A percentile compares a stretch with the other conserved stretches of the same genome.
Conservation (phyloP, 2,888 invertebrate species). For the Brachyopa scutellaris region DNA sequence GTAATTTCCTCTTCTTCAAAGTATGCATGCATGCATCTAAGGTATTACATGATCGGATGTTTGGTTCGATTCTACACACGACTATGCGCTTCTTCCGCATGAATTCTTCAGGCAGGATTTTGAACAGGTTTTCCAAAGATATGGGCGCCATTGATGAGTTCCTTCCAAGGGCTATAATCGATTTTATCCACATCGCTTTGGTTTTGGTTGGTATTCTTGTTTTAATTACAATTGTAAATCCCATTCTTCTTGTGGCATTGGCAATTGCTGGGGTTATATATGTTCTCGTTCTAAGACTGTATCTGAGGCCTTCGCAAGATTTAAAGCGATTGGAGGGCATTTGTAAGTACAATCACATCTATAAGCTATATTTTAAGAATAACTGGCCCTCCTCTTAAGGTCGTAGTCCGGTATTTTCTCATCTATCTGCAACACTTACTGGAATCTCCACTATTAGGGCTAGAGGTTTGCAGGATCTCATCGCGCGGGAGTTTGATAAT, state of each 20-base stretch:
- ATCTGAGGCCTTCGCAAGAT: constrained; percentile 88
- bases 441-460: constrained; percentile 95
- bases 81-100: constrained; percentile 93
- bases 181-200: constrained; percentile 82
- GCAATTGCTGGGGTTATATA: constrained; percentile 86
- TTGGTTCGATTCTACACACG: constrained; percentile 88
- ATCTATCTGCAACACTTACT: constrained; percentile 92
- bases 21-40: constrained; percentile 89
- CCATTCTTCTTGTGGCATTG: constrained; percentile 86
- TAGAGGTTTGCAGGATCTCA: constrained; percentile 87
- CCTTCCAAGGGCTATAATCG: constrained; percentile 83
- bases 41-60: constrained; percentile 92
- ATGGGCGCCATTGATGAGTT: constrained; percentile 85
- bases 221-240: constrained; percentile 88
- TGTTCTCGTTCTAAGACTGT: constrained; percentile 85
- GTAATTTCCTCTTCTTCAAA: constrained; percentile 88
- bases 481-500: constrained; percentile 89
- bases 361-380: not conserved
- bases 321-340: constrained; percentile 89
- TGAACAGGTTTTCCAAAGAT: constrained; percentile 91
- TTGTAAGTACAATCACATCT: constrained; percentile 83
- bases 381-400: no score
- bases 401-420: constrained; percentile 95
- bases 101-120: constrained; percentile 89
- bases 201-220: constrained; percentile 89